These are phyloP conservation scores for Molossus molossus DNA, from an alignment of 2,797 vertebrate species.

Conservation along the genomic window DNA sequence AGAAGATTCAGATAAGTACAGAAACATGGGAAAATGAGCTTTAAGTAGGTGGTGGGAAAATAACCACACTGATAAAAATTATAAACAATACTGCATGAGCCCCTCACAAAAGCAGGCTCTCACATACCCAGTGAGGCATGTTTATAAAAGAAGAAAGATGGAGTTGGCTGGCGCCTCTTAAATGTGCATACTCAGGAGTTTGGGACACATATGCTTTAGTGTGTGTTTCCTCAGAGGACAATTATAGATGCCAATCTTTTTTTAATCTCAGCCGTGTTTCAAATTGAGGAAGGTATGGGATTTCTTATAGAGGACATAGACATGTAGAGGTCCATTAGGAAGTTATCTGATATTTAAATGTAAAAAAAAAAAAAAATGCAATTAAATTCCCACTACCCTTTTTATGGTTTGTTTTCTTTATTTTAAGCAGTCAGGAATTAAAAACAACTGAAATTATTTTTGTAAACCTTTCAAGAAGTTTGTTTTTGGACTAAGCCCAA, in stretches of 20 bases:
- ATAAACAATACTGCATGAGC: slow-evolving; percentile 60
- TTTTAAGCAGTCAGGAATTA: slow-evolving; percentile 76
- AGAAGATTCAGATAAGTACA: slow-evolving; percentile 45
- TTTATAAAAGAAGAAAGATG: slow-evolving; percentile 79
- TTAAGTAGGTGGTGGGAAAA: slow-evolving; percentile 77
- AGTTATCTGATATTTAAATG: slow-evolving; percentile 81
- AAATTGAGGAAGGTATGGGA: slow-evolving; percentile 68
- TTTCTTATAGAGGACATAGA: slow-evolving; percentile 61
- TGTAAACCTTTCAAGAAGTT: slow-evolving; percentile 83
- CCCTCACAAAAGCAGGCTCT: slow-evolving; percentile 36
- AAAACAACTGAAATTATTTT: slow-evolving; percentile 78
- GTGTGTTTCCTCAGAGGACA: slow-evolving; percentile 73
- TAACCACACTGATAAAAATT: slow-evolving; percentile 70
- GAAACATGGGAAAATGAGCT: slow-evolving; percentile 53
- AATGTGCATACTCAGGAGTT: slow-evolving; percentile 61
- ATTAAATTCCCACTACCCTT: slow-evolving; percentile 74
- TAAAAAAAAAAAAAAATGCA: slow-evolving; percentile 70
- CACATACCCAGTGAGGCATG: slow-evolving; percentile 52
- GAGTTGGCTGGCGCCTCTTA: slow-evolving; percentile 71
- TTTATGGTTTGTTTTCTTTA: slow-evolving; percentile 84
- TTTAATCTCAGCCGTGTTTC: slow-evolving; percentile 72
- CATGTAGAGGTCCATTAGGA: slow-evolving; percentile 80
- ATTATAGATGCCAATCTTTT: slow-evolving; percentile 69
- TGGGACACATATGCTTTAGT: slow-evolving; percentile 74
- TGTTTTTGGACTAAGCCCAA: slow-evolving; percentile 80